Percentiles rank a stretch among this genome's conserved stretches.
Conservation (phyloP, 2,113 vertebrate species). For the Odobenus rosmarus region DNA sequence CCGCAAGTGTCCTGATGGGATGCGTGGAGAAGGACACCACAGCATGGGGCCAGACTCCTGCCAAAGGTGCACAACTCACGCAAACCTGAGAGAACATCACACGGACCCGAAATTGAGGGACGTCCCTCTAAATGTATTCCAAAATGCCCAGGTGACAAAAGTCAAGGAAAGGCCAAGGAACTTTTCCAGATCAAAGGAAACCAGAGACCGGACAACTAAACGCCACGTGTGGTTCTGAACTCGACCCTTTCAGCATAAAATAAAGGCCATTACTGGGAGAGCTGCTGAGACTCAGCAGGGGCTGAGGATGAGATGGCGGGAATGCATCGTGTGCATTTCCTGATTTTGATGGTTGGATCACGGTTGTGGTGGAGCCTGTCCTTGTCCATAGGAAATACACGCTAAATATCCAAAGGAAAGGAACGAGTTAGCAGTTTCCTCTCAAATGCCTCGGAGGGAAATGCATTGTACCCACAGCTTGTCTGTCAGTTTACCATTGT, state of each 20-base stretch:
- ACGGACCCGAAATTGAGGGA: not conserved
- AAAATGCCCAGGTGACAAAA: not conserved
- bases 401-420: not conserved
- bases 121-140: not conserved
- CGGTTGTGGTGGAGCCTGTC: accelerated
- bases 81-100: not conserved
- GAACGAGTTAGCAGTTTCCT: not conserved
- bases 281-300: not conserved
- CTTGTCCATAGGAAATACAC: not conserved
- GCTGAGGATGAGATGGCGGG: not conserved
- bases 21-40: not conserved
- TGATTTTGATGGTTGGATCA: not conserved
- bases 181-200: not conserved
- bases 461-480: accelerated
- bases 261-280: not conserved
- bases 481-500: not conserved
- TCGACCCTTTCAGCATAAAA: not conserved
- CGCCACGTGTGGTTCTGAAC: not conserved
- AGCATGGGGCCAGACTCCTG: not conserved
- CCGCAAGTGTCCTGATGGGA: accelerated
- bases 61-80: not conserved
- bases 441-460: not conserved
- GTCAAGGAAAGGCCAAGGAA: not conserved
- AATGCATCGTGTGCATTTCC: not conserved
- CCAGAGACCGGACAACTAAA: not conserved